These are phyloP conservation scores for Ceratoteleas bidentatus DNA, from an alignment of 1,140 invertebrate genomes.

Conservation along the genomic window DNA sequence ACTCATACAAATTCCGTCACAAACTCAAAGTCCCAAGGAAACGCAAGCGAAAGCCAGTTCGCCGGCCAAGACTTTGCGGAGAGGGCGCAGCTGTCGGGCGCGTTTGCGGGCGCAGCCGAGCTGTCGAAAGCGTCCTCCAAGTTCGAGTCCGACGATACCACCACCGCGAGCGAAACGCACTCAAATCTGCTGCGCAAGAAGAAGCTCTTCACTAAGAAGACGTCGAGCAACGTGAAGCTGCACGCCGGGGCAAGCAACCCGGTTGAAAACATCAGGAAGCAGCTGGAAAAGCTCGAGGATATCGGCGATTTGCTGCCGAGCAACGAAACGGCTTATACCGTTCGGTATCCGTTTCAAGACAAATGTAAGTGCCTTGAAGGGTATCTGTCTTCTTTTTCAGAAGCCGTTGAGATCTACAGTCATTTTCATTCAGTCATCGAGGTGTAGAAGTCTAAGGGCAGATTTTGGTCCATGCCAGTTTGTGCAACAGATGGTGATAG, in stretches of 20 bases:
- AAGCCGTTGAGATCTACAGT: too few relatives aligned
- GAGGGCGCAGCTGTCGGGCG: conserved; percentile 58
- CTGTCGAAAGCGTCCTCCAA: conserved; percentile 66
- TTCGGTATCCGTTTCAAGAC: conserved; percentile 88
- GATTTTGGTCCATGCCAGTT: too few relatives aligned
- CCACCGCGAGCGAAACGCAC: conserved; percentile 77
- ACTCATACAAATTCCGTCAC: conserved; percentile 74
- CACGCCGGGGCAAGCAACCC: conserved; percentile 83
- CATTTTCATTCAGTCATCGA: too few relatives aligned
- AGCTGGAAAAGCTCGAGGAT: conserved; percentile 89
- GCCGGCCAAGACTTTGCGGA: conserved; percentile 64
- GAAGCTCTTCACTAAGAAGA: conserved; percentile 80
- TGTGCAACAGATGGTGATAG: too few relatives aligned
- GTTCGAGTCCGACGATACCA: conserved; percentile 78
- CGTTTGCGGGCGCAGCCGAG: conserved; percentile 40
- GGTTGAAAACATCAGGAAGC: conserved; percentile 88
- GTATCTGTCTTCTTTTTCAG: too few relatives aligned
- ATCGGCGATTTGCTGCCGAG: conserved; percentile 89
- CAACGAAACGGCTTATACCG: conserved; percentile 87
- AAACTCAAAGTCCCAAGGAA: conserved; percentile 72
- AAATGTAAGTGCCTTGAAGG: conserved; percentile 79
- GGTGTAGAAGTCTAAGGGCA: too few relatives aligned
- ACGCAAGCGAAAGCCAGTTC: conserved; percentile 64
- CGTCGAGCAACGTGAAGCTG: conserved; percentile 59
- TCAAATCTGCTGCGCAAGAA: conserved; percentile 73